Percentiles rank a stretch among this genome's conserved stretches.
Conservation (phyloP, 1,140 invertebrate genomes). For the Belonocnema kinseyi region DNA sequence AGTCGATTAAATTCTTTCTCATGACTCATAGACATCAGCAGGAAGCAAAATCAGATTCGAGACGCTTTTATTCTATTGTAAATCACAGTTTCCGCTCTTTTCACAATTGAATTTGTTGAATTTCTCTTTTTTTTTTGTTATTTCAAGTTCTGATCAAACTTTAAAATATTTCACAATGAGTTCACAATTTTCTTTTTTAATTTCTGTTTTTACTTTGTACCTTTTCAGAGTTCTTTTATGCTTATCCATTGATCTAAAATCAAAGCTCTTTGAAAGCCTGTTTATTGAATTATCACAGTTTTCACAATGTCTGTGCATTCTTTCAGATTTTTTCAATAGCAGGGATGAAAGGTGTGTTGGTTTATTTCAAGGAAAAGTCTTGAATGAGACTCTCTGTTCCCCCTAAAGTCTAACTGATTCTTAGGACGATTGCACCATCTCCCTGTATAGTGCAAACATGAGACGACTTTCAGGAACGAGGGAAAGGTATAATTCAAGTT, state of each 20-base stretch:
- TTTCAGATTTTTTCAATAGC: neutral
- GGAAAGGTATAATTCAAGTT: no score
- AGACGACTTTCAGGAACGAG: neutral
- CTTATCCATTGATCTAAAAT: neutral
- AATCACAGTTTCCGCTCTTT: no score
- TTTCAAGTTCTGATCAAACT: neutral
- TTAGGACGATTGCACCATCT: neutral
- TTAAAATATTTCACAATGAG: no score
- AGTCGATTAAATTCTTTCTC: slow-evolving; percentile 28
- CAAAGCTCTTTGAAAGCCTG: neutral
- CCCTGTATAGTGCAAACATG: slow-evolving; percentile 11
- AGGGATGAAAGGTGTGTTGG: slow-evolving; percentile 14
- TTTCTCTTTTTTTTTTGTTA: neutral
- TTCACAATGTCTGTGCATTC: slow-evolving; percentile 1
- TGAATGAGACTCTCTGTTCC: slow-evolving; percentile 14
- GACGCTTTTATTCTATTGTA: neutral
- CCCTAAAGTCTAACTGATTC: neutral
- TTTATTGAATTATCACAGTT: neutral
- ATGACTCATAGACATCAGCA: slow-evolving; percentile 14
- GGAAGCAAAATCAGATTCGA: slow-evolving; percentile 12
- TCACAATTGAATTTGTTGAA: neutral
- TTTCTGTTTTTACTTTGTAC: neutral
- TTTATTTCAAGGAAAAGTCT: slow-evolving; percentile 21
- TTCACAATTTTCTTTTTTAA: neutral
- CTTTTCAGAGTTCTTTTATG: neutral